These are phyloP conservation scores for Cheilosia impressa DNA, from an alignment of 2,888 invertebrate species.

Conservation along the genomic window DNA sequence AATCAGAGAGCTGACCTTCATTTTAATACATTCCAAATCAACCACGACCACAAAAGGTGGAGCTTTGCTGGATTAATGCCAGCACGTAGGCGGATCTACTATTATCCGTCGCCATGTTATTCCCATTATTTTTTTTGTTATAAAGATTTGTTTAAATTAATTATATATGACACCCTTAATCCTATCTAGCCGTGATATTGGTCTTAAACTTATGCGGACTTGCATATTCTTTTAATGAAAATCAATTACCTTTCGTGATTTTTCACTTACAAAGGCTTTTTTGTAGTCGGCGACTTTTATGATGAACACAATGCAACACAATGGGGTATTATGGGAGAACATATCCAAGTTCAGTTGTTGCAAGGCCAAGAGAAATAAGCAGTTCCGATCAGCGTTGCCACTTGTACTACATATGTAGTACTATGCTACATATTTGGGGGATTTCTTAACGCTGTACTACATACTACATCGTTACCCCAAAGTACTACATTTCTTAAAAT, in stretches of 20 bases:
- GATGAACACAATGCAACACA: not conserved
- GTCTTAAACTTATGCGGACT: conserved; percentile 48
- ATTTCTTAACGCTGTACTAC: too few species aligned
- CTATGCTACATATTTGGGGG: too few species aligned
- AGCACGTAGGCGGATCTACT: conserved; percentile 70
- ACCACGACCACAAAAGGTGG: conserved; percentile 62
- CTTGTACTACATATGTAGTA: too few species aligned
- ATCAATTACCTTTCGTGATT: too few species aligned
- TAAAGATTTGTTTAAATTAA: conserved; percentile 44
- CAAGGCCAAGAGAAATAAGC: not conserved
- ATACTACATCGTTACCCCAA: too few species aligned
- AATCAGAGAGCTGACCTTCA: conserved; percentile 60
- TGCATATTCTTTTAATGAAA: conserved; percentile 41
- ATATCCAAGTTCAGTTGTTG: not conserved
- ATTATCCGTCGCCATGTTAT: conserved; percentile 65
- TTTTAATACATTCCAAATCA: conserved; percentile 58
- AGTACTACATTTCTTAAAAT: too few species aligned
- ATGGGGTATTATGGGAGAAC: not conserved
- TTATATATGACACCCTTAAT: conserved; percentile 64
- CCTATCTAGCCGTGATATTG: conserved; percentile 64
- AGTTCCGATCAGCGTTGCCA: too few species aligned
- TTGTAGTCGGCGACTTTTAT: not conserved
- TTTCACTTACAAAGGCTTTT: not conserved
- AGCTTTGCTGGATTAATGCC: conserved; percentile 73
- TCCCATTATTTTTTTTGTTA: conserved; percentile 20